Evolutionary conservation across 1,140 invertebrate genomes (phyloP).

Genomic region (Diorhabda sublineata): DNA sequence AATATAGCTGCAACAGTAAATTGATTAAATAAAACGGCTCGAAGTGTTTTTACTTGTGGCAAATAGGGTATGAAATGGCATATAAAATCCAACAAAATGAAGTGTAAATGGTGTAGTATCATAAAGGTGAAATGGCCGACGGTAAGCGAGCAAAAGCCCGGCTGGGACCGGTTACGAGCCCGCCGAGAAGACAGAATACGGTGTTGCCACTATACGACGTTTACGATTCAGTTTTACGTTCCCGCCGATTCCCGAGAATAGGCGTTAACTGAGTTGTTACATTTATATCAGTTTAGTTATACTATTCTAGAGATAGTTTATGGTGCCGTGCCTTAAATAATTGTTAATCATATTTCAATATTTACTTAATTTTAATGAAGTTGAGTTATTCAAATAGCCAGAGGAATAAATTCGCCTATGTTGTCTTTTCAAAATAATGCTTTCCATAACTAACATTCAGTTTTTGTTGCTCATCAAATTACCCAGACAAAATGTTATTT

Average conservation of each 20-base stretch:
- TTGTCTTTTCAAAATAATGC: too few species aligned
- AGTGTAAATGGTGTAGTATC: constrained; percentile 43
- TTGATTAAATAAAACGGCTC: constrained; percentile 16
- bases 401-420: too few species aligned
- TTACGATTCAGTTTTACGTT: not conserved
- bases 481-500: too few species aligned
- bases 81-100: constrained; percentile 42
- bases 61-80: constrained; percentile 32
- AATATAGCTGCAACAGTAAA: constrained; percentile 6
- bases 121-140: constrained; percentile 42
- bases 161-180: constrained; percentile 37
- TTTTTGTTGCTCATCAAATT: too few species aligned
- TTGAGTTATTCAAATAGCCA: too few species aligned
- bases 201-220: not conserved
- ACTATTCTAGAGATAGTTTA: too few species aligned
- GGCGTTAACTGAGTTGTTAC: too few species aligned
- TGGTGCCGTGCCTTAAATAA: too few species aligned
- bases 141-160: constrained; percentile 34
- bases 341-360: too few species aligned
- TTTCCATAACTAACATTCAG: too few species aligned
- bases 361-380: too few species aligned
- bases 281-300: too few species aligned
- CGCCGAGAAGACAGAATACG: constrained; percentile 26
- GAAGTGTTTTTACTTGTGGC: constrained; percentile 28
- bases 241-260: not conserved